These are phyloP conservation scores for Chirona hameri DNA, from an alignment of 2,888 invertebrate species.

Conservation along the genomic window DNA sequence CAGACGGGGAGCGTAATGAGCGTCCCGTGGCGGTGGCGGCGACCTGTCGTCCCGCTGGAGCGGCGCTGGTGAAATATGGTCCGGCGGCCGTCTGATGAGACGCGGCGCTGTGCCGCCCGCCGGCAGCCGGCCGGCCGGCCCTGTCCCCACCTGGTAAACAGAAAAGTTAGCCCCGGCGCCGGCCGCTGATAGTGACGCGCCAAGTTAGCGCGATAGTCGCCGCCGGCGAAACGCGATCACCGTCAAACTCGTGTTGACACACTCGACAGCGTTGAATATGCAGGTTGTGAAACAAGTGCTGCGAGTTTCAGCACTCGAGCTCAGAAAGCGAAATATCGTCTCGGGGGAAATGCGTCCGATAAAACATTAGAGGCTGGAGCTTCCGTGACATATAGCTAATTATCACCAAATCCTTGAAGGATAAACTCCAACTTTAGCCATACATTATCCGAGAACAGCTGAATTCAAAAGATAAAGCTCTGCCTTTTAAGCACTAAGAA, in stretches of 20 bases:
- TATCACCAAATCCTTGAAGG: no score
- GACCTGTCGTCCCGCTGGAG: background rate
- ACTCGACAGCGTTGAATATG: background rate
- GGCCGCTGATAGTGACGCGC: background rate
- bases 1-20: background rate
- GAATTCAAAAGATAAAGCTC: no score
- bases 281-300: background rate
- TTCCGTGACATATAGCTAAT: no score
- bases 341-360: no score
- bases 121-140: background rate
- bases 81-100: background rate
- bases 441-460: no score
- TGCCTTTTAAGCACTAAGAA: no score
- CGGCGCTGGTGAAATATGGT: background rate
- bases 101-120: background rate
- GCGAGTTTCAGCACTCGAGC: no score
- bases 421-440: no score
- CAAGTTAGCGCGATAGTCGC: background rate
- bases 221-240: background rate
- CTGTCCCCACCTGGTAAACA: background rate
- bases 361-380: no score
- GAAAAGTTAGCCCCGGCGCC: constrained; percentile 1
- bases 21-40: background rate
- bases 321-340: no score
- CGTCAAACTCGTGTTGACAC: background rate